Percentiles rank a stretch among this genome's conserved stretches.
These are phyloP conservation scores for Saccostrea glomerata DNA, from an alignment of 1,140 invertebrate species.

Conservation along the genomic window DNA sequence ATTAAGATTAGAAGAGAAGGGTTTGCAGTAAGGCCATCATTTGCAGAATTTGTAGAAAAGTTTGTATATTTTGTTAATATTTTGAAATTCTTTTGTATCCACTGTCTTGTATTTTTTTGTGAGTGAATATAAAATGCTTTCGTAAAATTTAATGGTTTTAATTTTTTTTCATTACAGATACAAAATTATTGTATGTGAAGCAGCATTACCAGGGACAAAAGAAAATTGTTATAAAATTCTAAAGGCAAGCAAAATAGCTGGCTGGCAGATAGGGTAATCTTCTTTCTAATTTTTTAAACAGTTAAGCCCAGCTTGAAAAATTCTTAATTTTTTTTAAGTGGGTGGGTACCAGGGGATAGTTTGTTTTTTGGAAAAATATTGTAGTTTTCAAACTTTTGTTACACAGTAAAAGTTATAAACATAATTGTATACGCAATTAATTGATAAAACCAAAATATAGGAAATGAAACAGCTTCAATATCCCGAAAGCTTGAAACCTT, in stretches of 20 bases:
- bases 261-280: conserved; percentile 90
- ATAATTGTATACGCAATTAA: no score
- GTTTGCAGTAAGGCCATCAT: conserved; percentile 76
- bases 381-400: no score
- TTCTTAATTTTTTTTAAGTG: no score
- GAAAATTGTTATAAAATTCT: conserved; percentile 88
- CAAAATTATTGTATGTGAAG: conserved; percentile 70
- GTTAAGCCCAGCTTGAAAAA: no score
- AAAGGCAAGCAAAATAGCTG: conserved; percentile 87
- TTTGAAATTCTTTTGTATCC: background rate
- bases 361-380: no score
- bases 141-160: background rate
- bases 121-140: background rate
- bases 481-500: no score
- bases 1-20: conserved; percentile 78
- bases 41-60: conserved; percentile 77
- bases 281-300: conserved; percentile 65
- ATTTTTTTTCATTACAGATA: conserved; percentile 64
- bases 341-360: no score
- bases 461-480: no score
- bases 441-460: no score
- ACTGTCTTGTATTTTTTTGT: background rate
- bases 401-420: no score
- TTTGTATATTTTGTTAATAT: conserved; percentile 60
- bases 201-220: conserved; percentile 83